phyloP scores from a whole-genome alignment of 2,888 invertebrate genomes.

The Parelbella ahira region DNA sequence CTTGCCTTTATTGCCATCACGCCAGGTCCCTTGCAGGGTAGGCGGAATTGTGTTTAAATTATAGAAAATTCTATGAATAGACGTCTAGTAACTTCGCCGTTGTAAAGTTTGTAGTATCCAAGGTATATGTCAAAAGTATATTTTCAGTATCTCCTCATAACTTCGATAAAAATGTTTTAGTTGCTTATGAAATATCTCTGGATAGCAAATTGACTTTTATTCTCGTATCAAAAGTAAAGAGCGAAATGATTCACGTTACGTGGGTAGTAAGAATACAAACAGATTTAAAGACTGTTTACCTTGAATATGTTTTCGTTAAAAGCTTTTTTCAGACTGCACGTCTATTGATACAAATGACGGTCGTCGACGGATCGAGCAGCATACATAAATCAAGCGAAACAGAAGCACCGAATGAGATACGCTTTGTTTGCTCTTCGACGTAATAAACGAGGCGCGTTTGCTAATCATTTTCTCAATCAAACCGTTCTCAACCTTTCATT shows the following conservation, averaged over 20 bases:
- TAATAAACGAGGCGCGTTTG: slow-evolving; percentile 43
- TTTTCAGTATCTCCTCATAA: too few relatives aligned
- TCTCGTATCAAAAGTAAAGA: not conserved
- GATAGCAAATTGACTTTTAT: slow-evolving; percentile 16
- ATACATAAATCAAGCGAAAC: slow-evolving; percentile 59
- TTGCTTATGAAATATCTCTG: slow-evolving; percentile 34
- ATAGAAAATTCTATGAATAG: too few relatives aligned
- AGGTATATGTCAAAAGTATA: too few relatives aligned
- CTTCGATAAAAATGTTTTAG: too few relatives aligned
- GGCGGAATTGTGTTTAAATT: too few relatives aligned
- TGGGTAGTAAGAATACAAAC: slow-evolving; percentile 7
- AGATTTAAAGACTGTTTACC: slow-evolving; percentile 43
- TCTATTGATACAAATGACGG: slow-evolving; percentile 72
- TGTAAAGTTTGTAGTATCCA: too few relatives aligned
- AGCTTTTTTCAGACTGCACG: slow-evolving; percentile 60
- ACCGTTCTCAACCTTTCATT: slow-evolving; percentile 27
- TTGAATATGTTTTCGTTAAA: slow-evolving; percentile 61
- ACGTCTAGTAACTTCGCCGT: too few relatives aligned
- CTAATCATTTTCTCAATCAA: slow-evolving; percentile 47
- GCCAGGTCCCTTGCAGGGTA: too few relatives aligned
- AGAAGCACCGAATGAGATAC: slow-evolving; percentile 41
- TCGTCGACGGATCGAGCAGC: slow-evolving; percentile 52
- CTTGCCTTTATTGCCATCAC: too few relatives aligned
- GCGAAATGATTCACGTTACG: slow-evolving; percentile 34
- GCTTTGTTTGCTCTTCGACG: slow-evolving; percentile 43